Conservation (phyloP, 1,140 invertebrate genomes). For the Drosophila pectinifera region DNA sequence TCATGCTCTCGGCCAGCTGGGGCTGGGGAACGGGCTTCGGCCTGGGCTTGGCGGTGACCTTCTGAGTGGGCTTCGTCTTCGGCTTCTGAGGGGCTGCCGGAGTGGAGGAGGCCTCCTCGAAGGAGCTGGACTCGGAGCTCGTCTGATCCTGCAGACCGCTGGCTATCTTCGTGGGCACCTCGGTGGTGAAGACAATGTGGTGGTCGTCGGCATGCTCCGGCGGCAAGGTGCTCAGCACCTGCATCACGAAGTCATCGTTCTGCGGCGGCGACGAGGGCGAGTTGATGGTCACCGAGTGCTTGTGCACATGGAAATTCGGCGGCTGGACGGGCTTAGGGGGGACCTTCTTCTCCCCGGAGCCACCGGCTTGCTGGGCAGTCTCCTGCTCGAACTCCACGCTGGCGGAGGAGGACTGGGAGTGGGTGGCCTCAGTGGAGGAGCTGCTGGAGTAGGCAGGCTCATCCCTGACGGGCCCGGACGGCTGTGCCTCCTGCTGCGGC, state of each 20-base stretch:
- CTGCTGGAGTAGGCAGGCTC: conserved; percentile 48
- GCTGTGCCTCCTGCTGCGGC: neutral
- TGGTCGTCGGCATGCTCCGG: conserved; percentile 65
- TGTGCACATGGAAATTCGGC: conserved; percentile 68
- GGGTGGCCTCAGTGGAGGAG: conserved; percentile 53
- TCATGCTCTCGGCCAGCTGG: conserved; percentile 52
- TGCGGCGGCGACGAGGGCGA: conserved; percentile 64
- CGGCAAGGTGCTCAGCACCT: conserved; percentile 69
- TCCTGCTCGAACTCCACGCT: conserved; percentile 71
- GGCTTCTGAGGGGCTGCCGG: conserved; percentile 34
- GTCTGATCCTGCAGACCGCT: conserved; percentile 54
- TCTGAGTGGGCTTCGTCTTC: conserved; percentile 16
- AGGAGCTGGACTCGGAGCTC: conserved; percentile 78
- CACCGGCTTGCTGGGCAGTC: conserved; percentile 9
- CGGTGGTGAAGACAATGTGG: conserved; percentile 67
- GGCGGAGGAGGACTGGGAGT: conserved; percentile 37
- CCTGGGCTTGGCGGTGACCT: conserved; percentile 40
- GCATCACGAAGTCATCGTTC: conserved; percentile 80
- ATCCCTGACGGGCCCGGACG: conserved; percentile 3
- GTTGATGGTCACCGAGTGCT: conserved; percentile 71
- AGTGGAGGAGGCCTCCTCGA: conserved; percentile 64
- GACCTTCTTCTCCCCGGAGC: conserved; percentile 29
- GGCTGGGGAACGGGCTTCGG: conserved; percentile 55
- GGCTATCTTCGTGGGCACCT: conserved; percentile 74
- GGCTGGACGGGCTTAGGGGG: conserved; percentile 44